Evolutionary conservation across 2,888 invertebrate species (phyloP).

Genomic region (Imbricaverruca yamaguchii): DNA sequence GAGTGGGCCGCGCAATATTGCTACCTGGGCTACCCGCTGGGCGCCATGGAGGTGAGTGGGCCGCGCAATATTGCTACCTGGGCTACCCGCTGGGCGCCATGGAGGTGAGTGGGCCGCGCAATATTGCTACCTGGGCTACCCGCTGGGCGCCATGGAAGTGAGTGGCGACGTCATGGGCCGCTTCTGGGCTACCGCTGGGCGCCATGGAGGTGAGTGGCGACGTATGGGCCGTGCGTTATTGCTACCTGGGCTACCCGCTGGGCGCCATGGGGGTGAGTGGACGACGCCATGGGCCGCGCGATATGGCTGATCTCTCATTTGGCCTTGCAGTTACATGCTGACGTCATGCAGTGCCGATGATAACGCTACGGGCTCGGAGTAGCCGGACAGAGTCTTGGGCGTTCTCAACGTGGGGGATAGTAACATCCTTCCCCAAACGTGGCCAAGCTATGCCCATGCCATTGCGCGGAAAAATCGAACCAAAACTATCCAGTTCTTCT

Average conservation of each 20-base stretch:
- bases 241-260: constrained; percentile 53
- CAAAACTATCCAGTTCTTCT: too few relatives aligned
- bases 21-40: constrained; percentile 53
- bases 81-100: constrained; percentile 48
- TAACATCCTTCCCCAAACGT: too few relatives aligned
- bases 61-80: constrained; percentile 41
- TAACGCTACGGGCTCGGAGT: too few relatives aligned
- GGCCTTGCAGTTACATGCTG: too few relatives aligned
- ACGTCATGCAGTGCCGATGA: too few relatives aligned
- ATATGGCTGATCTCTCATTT: too few relatives aligned
- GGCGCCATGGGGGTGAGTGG: constrained; percentile 10
- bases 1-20: too few relatives aligned
- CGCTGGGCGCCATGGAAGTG: constrained; percentile 34
- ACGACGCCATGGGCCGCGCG: not conserved
- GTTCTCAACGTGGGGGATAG: too few relatives aligned
- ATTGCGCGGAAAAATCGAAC: too few relatives aligned
- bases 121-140: constrained; percentile 52
- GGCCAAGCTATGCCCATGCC: too few relatives aligned
- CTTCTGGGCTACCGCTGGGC: constrained; percentile 53
- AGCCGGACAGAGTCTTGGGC: too few relatives aligned
- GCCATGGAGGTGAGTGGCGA: not conserved
- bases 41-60: constrained; percentile 2
- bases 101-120: not conserved
- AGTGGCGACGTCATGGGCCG: not conserved
- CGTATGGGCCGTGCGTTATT: too few relatives aligned